A percentile compares a stretch with the other conserved stretches of the same genome.
phyloP scores from a whole-genome alignment of 2,888 invertebrate species.

The Perithous albicinctus region DNA sequence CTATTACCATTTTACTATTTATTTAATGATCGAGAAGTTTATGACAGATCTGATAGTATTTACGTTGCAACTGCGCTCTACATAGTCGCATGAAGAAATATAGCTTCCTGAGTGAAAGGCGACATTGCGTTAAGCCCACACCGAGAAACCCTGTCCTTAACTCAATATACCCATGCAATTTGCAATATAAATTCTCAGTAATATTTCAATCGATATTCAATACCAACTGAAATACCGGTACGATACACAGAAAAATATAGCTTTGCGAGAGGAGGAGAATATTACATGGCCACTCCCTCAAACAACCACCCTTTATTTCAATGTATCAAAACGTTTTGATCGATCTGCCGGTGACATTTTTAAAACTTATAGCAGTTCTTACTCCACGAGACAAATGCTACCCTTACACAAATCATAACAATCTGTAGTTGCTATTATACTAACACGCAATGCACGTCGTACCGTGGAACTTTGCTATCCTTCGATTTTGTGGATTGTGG shows the following conservation, averaged over 20 bases:
- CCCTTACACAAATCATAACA: not conserved
- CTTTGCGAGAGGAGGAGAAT: not conserved
- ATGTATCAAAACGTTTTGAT: not conserved
- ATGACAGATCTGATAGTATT: not conserved
- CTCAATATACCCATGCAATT: not conserved
- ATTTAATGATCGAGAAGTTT: not conserved
- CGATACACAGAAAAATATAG: not conserved
- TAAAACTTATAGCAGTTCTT: not conserved
- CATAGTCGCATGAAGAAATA: not conserved
- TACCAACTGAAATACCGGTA: not conserved
- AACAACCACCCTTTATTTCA: not conserved
- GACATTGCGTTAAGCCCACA: not conserved
- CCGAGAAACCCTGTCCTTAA: constrained; percentile 1
- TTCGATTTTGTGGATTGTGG: constrained; percentile 56
- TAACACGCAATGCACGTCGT: constrained; percentile 23
- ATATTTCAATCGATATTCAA: not conserved
- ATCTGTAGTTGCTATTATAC: not conserved
- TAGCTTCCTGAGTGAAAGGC: not conserved
- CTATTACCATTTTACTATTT: no score
- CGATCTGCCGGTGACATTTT: not conserved
- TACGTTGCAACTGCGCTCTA: not conserved
- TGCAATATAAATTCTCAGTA: not conserved
- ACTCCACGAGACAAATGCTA: not conserved
- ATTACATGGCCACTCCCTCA: not conserved
- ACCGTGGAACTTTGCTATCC: constrained; percentile 41